Conservation (phyloP, 2,113 vertebrate species). For the Delphinapterus leucas region DNA sequence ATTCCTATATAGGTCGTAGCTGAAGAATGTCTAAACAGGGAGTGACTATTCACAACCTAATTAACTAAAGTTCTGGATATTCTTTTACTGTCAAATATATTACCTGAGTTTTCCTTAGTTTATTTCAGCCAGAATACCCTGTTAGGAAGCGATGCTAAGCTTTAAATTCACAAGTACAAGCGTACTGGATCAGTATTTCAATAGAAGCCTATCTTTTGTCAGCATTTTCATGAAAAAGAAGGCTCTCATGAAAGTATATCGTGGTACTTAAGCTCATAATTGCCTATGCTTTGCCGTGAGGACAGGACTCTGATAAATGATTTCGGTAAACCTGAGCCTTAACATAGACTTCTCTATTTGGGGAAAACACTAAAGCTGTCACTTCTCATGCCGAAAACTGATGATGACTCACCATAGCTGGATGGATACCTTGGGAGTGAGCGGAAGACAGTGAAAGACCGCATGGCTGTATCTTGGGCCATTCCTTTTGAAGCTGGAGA, state of each 20-base stretch:
- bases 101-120: neutral
- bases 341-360: neutral
- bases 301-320: neutral
- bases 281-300: neutral
- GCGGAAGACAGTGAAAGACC: neutral
- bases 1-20: neutral
- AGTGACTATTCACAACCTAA: neutral
- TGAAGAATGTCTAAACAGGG: neutral
- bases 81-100: neutral
- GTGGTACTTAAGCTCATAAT: neutral
- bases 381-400: neutral
- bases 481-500: neutral
- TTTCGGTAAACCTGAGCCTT: slow-evolving; percentile 26
- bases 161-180: neutral
- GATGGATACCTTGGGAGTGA: neutral
- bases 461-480: neutral
- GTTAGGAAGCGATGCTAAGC: neutral
- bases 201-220: neutral
- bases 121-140: neutral
- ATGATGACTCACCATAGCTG: neutral
- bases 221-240: neutral
- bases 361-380: neutral
- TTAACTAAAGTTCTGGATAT: neutral
- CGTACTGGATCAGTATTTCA: neutral
- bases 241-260: neutral